Evolutionary conservation across 2,113 vertebrate species (phyloP).

Genomic region (Tetrax tetrax): DNA sequence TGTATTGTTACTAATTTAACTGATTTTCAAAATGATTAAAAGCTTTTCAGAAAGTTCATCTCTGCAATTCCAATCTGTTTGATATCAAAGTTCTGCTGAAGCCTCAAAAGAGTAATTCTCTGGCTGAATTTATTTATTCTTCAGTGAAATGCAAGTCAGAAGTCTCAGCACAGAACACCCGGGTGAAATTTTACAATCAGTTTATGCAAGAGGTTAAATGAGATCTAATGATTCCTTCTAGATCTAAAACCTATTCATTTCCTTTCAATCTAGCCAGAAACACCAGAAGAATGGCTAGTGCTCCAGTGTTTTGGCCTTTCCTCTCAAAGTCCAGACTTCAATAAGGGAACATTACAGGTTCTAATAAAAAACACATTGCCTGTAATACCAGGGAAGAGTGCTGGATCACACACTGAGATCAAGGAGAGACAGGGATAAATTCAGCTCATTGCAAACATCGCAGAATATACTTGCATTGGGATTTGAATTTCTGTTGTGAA

Average conservation of each 20-base stretch:
- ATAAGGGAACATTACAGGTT: background rate
- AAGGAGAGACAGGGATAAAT: background rate
- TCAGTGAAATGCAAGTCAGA: background rate
- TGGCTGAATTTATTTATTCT: constrained; percentile 17
- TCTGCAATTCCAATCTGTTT: background rate
- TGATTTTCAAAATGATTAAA: background rate
- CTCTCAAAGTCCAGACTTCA: constrained; percentile 22
- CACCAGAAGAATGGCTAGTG: background rate
- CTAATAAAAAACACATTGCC: background rate
- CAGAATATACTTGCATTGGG: background rate
- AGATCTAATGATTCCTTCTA: background rate
- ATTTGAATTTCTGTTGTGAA: background rate
- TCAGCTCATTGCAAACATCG: background rate
- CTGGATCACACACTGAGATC: background rate
- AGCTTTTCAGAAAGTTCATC: background rate
- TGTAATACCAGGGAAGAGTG: background rate
- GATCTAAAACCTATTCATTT: constrained; percentile 26
- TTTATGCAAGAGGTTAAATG: constrained; percentile 46
- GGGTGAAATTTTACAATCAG: constrained; percentile 1
- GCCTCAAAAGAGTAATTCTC: background rate
- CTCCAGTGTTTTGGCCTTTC: constrained; percentile 1
- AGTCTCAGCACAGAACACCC: background rate
- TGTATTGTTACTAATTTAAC: background rate
- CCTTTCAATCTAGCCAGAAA: constrained; percentile 4
- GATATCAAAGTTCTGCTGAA: background rate